These are phyloP conservation scores for Bhutanitis thaidina DNA, from an alignment of 2,888 invertebrate genomes.

Conservation along the genomic window DNA sequence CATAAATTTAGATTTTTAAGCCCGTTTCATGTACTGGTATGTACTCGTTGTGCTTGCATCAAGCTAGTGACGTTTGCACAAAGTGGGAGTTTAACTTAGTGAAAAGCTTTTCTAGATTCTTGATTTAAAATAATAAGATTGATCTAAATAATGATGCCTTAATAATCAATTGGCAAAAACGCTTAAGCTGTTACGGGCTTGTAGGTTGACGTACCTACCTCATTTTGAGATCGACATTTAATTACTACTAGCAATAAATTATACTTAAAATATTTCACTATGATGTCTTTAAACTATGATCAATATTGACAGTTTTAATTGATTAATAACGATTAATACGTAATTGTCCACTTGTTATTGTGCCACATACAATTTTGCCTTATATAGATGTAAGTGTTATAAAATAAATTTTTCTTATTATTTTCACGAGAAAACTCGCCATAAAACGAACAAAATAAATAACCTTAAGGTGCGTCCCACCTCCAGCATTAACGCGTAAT, in stretches of 20 bases:
- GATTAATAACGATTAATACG: constrained; percentile 1
- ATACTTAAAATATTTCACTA: neutral
- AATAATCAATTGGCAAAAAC: neutral
- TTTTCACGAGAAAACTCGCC: neutral
- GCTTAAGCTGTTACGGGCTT: constrained; percentile 1
- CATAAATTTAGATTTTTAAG: constrained; percentile 19
- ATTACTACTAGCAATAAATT: constrained; percentile 1
- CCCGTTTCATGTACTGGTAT: constrained; percentile 5
- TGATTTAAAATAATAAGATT: constrained; percentile 10
- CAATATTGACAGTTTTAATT: neutral
- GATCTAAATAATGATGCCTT: constrained; percentile 3
- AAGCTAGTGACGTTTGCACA: constrained; percentile 14
- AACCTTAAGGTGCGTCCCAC: no score
- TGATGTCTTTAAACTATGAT: neutral
- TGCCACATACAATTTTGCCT: constrained; percentile 13
- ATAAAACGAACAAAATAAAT: no score
- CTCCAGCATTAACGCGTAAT: no score
- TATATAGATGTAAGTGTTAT: constrained; percentile 16
- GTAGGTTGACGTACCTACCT: neutral
- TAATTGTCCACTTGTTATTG: constrained; percentile 12
- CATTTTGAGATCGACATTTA: neutral
- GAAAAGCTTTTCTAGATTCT: constrained; percentile 10
- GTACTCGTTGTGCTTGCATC: constrained; percentile 1
- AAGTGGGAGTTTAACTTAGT: constrained; percentile 13
- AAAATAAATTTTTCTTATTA: constrained; percentile 5